Conservation (phyloP, 2,888 invertebrate genomes). For the Hirtodrosophila confusa region DNA sequence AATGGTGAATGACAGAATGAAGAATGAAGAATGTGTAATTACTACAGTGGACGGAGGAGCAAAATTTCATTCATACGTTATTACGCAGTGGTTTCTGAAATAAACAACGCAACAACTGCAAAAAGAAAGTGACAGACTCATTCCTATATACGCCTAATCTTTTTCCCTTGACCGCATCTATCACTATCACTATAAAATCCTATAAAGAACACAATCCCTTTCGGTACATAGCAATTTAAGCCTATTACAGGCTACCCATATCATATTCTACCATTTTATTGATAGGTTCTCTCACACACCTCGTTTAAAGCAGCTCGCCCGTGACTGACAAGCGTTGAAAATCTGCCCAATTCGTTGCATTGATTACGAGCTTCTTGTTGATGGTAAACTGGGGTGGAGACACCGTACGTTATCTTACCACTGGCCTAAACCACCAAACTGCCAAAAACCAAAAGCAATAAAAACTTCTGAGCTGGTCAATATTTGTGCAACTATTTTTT, state of each 20-base stretch:
- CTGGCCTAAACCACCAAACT: slow-evolving; percentile 4
- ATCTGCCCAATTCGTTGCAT: slow-evolving; percentile 57
- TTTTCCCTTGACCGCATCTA: neutral
- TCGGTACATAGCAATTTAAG: neutral
- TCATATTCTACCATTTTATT: slow-evolving; percentile 10
- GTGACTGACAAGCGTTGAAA: slow-evolving; percentile 43
- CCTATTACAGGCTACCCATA: slow-evolving; percentile 10
- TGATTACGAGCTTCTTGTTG: slow-evolving; percentile 50
- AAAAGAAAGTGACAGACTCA: too few species aligned
- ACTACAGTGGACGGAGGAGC: too few species aligned
- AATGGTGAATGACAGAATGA: too few species aligned
- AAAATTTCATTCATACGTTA: too few species aligned
- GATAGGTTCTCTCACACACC: slow-evolving; percentile 22
- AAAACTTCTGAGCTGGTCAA: slow-evolving; percentile 57
- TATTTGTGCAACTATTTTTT: slow-evolving; percentile 68
- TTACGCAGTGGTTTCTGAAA: too few species aligned
- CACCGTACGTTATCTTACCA: slow-evolving; percentile 5
- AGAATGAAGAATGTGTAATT: too few species aligned
- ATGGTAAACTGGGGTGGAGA: slow-evolving; percentile 2
- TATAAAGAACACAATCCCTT: neutral
- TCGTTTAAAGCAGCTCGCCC: slow-evolving; percentile 6
- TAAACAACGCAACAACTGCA: too few species aligned
- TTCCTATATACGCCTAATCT: too few species aligned
- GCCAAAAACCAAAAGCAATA: slow-evolving; percentile 13
- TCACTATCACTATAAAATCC: neutral